These are phyloP conservation scores for Eristalis arbustorum DNA, from an alignment of 2,888 invertebrate species.

Conservation along the genomic window DNA sequence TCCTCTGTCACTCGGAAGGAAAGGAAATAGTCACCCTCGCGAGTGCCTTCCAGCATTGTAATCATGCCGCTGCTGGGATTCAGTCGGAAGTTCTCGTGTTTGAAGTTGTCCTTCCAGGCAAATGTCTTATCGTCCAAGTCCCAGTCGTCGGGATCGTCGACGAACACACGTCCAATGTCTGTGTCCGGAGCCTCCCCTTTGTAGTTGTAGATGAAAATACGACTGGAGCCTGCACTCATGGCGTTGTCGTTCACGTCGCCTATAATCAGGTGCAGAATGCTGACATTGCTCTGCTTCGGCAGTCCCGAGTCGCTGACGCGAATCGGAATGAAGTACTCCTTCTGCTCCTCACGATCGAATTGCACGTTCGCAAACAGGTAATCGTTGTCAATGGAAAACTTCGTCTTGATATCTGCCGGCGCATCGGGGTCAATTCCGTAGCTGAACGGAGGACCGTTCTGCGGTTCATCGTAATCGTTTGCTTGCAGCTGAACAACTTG, in stretches of 20 bases:
- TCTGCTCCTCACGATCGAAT: slow-evolving; percentile 93
- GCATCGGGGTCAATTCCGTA: slow-evolving; percentile 83
- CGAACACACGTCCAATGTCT: slow-evolving; percentile 92
- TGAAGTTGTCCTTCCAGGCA: slow-evolving; percentile 82
- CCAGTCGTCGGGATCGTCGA: slow-evolving; percentile 98
- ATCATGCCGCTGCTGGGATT: slow-evolving; percentile 91
- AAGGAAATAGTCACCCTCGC: slow-evolving; percentile 88
- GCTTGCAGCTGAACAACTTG: slow-evolving; percentile 87
- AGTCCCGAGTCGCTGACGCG: slow-evolving; percentile 92
- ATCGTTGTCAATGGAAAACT: slow-evolving; percentile 87
- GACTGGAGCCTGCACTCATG: slow-evolving; percentile 92
- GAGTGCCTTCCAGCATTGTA: slow-evolving; percentile 89
- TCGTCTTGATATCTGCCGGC: slow-evolving; percentile 85
- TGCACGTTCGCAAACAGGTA: slow-evolving; percentile 86
- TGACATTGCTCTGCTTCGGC: slow-evolving; percentile 88
- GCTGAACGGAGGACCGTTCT: slow-evolving; percentile 93
- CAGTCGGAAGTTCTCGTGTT: slow-evolving; percentile 86
- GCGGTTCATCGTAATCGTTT: slow-evolving; percentile 89
- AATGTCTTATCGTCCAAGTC: slow-evolving; percentile 96
- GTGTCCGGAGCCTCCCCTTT: slow-evolving; percentile 90
- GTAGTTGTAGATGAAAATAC: slow-evolving; percentile 97
- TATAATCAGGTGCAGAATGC: slow-evolving; percentile 92
- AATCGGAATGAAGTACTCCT: slow-evolving; percentile 93
- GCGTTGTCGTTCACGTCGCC: slow-evolving; percentile 97
- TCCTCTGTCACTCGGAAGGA: slow-evolving; percentile 88